phyloP scores from a whole-genome alignment of 92 coral and sea anemone species.

The Palythoa caribaeorum region DNA sequence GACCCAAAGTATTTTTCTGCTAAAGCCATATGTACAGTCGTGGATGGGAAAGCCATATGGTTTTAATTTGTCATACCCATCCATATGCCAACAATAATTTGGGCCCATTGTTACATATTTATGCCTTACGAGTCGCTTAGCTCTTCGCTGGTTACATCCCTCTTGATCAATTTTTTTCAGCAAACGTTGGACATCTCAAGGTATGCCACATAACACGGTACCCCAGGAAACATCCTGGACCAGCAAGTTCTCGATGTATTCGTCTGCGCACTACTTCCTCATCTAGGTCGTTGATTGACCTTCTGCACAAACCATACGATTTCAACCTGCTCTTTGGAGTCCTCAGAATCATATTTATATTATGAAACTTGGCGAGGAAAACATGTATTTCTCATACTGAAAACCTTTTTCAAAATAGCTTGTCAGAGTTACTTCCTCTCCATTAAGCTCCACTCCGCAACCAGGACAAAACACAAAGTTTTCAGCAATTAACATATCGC shows the following conservation, averaged over 20 bases:
- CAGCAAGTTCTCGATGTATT: not conserved
- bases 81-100: conserved; percentile 13
- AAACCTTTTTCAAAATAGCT: not conserved
- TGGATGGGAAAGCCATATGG: not conserved
- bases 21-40: not conserved
- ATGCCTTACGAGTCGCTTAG: conserved; percentile 6
- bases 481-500: not conserved
- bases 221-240: not conserved
- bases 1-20: conserved; percentile 7
- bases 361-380: conserved; percentile 2
- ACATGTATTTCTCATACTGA: not conserved
- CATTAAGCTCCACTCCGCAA: not conserved
- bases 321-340: not conserved
- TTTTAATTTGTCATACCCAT: conserved; percentile 8
- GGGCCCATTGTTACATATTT: conserved; percentile 17
- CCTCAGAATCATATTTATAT: not conserved
- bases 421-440: not conserved
- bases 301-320: conserved; percentile 5
- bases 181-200: not conserved
- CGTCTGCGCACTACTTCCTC: not conserved
- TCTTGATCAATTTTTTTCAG: conserved; percentile 16
- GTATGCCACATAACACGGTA: too few species aligned
- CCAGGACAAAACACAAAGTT: not conserved
- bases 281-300: not conserved
- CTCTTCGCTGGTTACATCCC: not conserved